phyloP scores from a whole-genome alignment of 2,888 invertebrate species.

The Argyra leucocephala region DNA sequence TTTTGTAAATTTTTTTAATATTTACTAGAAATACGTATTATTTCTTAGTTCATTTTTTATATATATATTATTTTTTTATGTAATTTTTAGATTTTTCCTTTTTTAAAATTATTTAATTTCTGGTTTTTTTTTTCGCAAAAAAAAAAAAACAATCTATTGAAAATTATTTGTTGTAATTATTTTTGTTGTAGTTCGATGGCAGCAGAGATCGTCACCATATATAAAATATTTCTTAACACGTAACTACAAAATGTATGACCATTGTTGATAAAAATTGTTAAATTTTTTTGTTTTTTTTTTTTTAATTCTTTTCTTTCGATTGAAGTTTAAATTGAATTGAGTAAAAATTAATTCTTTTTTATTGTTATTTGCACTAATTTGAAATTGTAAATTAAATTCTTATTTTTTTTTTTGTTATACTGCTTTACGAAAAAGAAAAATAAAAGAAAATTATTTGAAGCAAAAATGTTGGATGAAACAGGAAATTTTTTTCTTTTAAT shows the following conservation, averaged over 20 bases:
- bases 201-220: neutral
- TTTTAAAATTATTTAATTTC: neutral
- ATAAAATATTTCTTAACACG: constrained; percentile 1
- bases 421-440: too few species aligned
- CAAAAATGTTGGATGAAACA: too few species aligned
- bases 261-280: neutral
- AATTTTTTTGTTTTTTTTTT: neutral
- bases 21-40: too few species aligned
- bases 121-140: neutral
- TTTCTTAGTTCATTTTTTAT: neutral
- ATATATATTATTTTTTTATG: neutral
- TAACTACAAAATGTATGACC: constrained; percentile 5
- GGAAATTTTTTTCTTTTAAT: too few species aligned
- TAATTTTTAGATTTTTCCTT: neutral
- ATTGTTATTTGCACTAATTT: neutral
- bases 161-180: neutral
- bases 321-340: neutral
- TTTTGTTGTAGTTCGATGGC: neutral
- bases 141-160: too few species aligned
- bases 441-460: too few species aligned
- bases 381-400: neutral
- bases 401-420: too few species aligned
- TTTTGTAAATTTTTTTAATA: neutral
- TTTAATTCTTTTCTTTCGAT: neutral
- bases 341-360: neutral